Base-by-base conservation (phyloP, 2,888 invertebrate species). In the Rutpela maculata region DNA sequence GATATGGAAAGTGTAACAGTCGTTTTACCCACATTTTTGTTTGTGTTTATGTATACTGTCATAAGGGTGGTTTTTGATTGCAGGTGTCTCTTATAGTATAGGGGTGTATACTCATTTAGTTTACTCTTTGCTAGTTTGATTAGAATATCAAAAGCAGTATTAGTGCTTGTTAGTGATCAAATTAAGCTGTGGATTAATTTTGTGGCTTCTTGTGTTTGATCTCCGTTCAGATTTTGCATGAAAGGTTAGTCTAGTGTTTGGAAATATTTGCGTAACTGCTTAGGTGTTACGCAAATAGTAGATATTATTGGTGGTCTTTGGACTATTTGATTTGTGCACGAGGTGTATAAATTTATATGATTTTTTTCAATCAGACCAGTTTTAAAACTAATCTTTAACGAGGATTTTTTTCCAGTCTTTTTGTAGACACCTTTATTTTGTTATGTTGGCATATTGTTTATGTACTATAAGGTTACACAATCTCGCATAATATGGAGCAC, bases 21-120 rank as follows among this genome's bases (percentile, higher is more conserved):
- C 78, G 65, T 76, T 80, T 26, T 74, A 77, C 72, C 77, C 70
- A 71, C 63, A 78, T 75, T 83, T 81, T 80, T 81, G 81, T 82
- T 83, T 81, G 78, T 82, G 67, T 82, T 83, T 84, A 81, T 81
- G 77, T 75, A 76, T 75, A 77, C 78, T 77, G 74, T 73, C 75
- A 79, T 80, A 82, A 81, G 81, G 83, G 82, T 75, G 71, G 55
- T 78, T 81, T 81, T 81, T 77, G 72, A 72, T 68, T 50, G 59
- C 22, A 12, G 22, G 26, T 38, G 56, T 22, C 22, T 56, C 17
- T 15, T 17, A 78, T 81, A 78, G 15, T 17, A 78, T 81, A 78
- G 74, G 81, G 82, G 80, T 78, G 78, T 68, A 57, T 78, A 75
- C 75, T 70, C 66, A 74, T 43, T 73, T 56, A 57, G 67, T 75